Conservation (phyloP, 2,113 vertebrate species). For the Zosterops lateralis region DNA sequence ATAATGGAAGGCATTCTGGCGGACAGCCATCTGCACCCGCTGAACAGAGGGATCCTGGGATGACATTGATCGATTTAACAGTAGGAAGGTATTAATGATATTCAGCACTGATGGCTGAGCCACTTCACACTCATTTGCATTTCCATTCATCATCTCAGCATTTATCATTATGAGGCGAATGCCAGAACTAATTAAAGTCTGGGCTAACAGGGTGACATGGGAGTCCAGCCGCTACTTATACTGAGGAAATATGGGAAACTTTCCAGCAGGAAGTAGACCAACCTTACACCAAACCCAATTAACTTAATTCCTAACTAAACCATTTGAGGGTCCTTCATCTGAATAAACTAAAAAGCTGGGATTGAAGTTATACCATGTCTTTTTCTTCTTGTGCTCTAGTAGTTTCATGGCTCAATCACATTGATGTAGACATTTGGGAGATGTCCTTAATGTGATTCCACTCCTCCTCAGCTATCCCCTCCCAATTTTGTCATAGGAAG, state of each 20-base stretch:
- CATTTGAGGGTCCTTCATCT: constrained; percentile 82
- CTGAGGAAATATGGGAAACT: constrained; percentile 77
- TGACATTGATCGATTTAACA: constrained; percentile 96
- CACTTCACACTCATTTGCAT: constrained; percentile 94
- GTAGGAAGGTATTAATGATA: constrained; percentile 95
- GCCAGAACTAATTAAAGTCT: constrained; percentile 99
- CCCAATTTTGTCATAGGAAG: neutral
- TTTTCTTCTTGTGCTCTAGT: neutral
- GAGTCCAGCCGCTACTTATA: constrained; percentile 78
- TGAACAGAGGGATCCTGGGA: constrained; percentile 74
- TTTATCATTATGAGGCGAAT: constrained; percentile 92
- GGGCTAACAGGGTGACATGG: constrained; percentile 88
- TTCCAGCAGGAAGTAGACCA: constrained; percentile 85
- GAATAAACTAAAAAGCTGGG: constrained; percentile 69
- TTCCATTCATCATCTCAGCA: constrained; percentile 95
- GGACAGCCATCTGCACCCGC: constrained; percentile 77
- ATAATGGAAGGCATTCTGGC: constrained; percentile 76
- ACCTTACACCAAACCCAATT: constrained; percentile 90
- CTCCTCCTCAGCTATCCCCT: neutral
- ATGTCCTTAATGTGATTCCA: neutral
- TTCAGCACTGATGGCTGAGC: constrained; percentile 86
- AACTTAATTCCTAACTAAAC: constrained; percentile 87
- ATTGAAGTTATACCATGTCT: constrained; percentile 32
- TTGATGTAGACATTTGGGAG: neutral
- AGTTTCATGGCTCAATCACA: neutral